phyloP scores from a whole-genome alignment of 2,797 vertebrate genomes.

The Takifugu ocellatus region DNA sequence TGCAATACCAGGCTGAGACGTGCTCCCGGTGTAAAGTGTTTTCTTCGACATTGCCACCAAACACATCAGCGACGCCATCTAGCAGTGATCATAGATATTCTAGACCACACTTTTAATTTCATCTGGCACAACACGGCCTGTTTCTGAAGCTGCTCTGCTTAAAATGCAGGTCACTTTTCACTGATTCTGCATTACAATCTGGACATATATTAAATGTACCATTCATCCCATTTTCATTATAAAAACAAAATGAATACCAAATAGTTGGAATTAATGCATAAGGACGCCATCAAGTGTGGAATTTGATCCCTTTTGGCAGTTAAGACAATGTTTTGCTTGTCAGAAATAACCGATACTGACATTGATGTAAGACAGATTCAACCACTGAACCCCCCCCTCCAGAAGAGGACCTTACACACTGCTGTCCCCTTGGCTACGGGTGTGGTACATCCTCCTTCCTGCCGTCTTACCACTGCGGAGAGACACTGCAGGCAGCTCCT shows the following conservation, averaged over 20 bases:
- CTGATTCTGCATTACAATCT: background rate
- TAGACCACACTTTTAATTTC: background rate
- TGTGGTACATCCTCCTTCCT: slow-evolving; percentile 95
- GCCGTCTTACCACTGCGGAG: slow-evolving; percentile 96
- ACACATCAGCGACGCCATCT: background rate
- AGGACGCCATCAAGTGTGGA: too few species aligned
- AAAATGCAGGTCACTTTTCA: background rate
- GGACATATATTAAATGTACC: background rate
- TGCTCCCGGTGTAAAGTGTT: background rate
- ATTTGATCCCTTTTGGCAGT: too few species aligned
- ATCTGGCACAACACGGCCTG: background rate
- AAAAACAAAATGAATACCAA: background rate
- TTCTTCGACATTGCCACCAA: background rate
- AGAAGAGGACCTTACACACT: slow-evolving; percentile 88
- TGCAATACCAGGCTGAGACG: too few species aligned
- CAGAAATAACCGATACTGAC: background rate
- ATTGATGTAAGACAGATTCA: slow-evolving; percentile 17
- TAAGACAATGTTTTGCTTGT: too few species aligned
- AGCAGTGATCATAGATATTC: background rate
- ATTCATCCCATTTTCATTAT: background rate
- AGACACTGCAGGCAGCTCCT: slow-evolving; percentile 93
- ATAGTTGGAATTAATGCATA: background rate
- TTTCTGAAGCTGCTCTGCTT: background rate
- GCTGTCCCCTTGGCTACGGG: slow-evolving; percentile 95
- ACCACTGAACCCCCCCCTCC: slow-evolving; percentile 25